A percentile compares a stretch with the other conserved stretches of the same genome.
Conservation (phyloP, 2,113 vertebrate genomes). For the Dicentrarchus labrax region DNA sequence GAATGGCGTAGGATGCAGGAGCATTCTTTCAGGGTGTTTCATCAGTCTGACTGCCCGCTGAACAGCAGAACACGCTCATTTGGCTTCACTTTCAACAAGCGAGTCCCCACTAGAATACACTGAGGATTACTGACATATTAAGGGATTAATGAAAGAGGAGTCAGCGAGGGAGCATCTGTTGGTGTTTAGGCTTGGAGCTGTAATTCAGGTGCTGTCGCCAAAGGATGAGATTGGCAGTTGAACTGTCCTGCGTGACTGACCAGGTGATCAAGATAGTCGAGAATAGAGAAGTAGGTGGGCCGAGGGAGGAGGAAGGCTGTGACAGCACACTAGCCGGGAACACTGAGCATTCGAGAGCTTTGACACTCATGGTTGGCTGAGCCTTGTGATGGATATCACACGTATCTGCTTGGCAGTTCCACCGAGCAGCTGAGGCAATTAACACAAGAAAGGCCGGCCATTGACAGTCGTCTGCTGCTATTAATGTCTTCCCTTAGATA, state of each 20-base stretch:
- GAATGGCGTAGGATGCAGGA: conserved; percentile 16
- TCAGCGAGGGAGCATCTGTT: conserved; percentile 3
- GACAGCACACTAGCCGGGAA: neutral
- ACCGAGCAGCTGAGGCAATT: conserved; percentile 32
- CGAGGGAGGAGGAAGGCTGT: neutral
- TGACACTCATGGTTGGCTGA: neutral
- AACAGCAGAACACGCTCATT: conserved; percentile 30
- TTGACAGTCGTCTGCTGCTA: conserved; percentile 16
- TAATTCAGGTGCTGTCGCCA: neutral
- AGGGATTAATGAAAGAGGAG: conserved; percentile 31
- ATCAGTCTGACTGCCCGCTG: conserved; percentile 39
- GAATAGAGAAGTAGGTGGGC: conserved; percentile 4
- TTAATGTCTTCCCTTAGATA: conserved; percentile 4
- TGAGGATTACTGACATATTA: conserved; percentile 42
- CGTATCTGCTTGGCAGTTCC: conserved; percentile 8
- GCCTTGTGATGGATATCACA: conserved; percentile 29
- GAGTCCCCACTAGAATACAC: conserved; percentile 23
- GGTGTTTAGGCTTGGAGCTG: conserved; percentile 14
- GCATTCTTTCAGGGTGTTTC: conserved; percentile 57
- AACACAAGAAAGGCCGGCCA: conserved; percentile 31
- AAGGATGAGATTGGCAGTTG: neutral
- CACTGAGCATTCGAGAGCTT: neutral
- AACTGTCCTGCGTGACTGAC: neutral
- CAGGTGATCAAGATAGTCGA: conserved; percentile 14
- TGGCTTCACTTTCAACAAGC: conserved; percentile 37